A percentile compares a stretch with the other conserved stretches of the same genome.
Evolutionary conservation across 1,140 invertebrate genomes (phyloP).

Genomic region (Diachasma alloeum): DNA sequence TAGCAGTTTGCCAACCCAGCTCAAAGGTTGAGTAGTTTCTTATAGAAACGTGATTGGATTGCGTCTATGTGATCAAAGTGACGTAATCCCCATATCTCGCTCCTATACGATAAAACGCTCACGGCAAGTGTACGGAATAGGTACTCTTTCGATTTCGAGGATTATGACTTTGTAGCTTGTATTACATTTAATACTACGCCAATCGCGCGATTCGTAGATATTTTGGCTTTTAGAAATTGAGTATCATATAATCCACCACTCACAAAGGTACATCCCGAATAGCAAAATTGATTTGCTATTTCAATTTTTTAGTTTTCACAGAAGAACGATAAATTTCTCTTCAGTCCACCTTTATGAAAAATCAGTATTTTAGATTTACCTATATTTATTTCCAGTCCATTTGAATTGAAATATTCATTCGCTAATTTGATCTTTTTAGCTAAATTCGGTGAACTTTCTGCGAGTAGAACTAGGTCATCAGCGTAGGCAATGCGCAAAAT

Average conservation of each 20-base stretch:
- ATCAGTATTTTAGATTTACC: background rate
- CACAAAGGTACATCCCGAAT: background rate
- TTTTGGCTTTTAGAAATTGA: background rate
- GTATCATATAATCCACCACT: background rate
- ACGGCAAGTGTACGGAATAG: background rate
- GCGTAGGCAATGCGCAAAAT: background rate
- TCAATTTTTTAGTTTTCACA: background rate
- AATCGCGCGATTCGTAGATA: background rate
- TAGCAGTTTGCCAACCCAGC: background rate
- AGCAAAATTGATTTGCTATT: background rate
- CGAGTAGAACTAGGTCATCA: too few species aligned
- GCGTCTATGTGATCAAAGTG: background rate
- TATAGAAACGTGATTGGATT: slow-evolving; percentile 3
- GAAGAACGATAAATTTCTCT: background rate
- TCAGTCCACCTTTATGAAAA: background rate
- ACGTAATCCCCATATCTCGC: slow-evolving; percentile 4
- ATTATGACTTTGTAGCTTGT: background rate
- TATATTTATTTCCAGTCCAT: background rate
- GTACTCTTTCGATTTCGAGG: background rate
- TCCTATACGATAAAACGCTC: slow-evolving; percentile 13
- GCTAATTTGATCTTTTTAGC: too few species aligned
- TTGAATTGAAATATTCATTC: too few species aligned
- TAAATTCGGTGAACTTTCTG: too few species aligned
- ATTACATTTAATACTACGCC: background rate
- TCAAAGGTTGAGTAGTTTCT: slow-evolving; percentile 6